phyloP scores from a whole-genome alignment of 2,113 vertebrate genomes.

The Ptilorrhoa leucosticta region DNA sequence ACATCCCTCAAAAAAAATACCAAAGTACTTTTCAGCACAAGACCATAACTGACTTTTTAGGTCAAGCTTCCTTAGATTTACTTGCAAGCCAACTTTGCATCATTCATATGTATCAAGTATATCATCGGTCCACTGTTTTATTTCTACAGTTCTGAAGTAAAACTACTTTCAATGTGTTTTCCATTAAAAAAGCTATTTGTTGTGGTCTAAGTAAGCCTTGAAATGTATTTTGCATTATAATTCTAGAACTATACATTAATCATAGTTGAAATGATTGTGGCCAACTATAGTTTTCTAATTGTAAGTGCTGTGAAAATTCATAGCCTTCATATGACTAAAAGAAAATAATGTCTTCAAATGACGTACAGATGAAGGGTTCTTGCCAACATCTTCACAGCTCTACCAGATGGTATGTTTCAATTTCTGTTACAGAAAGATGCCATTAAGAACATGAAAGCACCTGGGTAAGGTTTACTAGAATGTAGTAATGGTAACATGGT shows the following conservation, averaged over 20 bases:
- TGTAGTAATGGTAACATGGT: background rate
- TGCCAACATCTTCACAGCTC: background rate
- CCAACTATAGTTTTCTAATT: background rate
- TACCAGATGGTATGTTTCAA: background rate
- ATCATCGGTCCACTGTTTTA: background rate
- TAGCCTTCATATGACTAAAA: background rate
- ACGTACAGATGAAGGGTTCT: background rate
- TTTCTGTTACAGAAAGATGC: background rate
- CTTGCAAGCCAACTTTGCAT: background rate
- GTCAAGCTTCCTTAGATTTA: background rate
- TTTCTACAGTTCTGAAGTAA: background rate
- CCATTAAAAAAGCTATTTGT: background rate
- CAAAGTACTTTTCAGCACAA: background rate
- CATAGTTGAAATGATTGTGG: background rate
- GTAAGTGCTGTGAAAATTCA: background rate
- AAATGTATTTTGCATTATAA: background rate
- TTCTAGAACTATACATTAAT: background rate
- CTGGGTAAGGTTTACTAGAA: background rate
- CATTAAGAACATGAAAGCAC: background rate
- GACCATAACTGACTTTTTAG: background rate
- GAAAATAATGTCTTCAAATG: background rate
- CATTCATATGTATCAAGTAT: background rate
- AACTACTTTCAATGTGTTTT: background rate
- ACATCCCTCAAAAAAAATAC: fast-evolving
- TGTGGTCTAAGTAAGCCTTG: background rate